Evolutionary conservation across 2,797 vertebrate species (phyloP), one percentile per base, ranked within the genome.

Genomic region (Naso thynnoides): DNA sequence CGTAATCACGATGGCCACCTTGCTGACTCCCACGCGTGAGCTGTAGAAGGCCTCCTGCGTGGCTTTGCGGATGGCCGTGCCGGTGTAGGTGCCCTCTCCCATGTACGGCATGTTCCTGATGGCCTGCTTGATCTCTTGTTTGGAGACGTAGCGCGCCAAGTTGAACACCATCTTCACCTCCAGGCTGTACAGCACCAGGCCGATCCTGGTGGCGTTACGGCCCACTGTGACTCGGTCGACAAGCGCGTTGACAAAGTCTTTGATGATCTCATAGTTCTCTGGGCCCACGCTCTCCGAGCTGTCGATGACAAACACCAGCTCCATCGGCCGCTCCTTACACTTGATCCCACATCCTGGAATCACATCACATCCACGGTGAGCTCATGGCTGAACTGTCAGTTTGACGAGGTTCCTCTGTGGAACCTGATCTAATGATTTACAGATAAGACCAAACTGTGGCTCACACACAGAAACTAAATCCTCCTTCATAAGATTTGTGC

Each of bases 261-360:
- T 98, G 79, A 97, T 95, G 86, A 98, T 97, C 88, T 96, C 95
- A 64, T 96, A 97, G 92, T 98, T 97, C 39, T 97, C 96, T 0
- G 96, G 96, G 48, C 97, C 97, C 26, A 97, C 96, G 1, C 97
- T 98, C 89, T 98, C 96, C 1, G 96, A 98, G 82, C 96, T 97
- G 94, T 98, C 96, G 13, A 98, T 96, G 86, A 98, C 96, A 76
- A 98, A 97, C 74, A 98, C 95, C 84, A 98, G 95, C 87, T 98
- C 97, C 97, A 98, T 97, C 4, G 97, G 96, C 79, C 94, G 93
- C 91, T 96, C 96, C 87, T 97, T 98, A 82, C 97, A 98, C 85
- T 95, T 97, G 86, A 97, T 94, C 67, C 96, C 95, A 3, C 97
- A 98, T 60, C 97, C 97, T 98, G 85, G 54, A 85, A 84, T 70